Percentiles rank a stretch among this genome's conserved stretches.
Evolutionary conservation across 2,888 invertebrate species (phyloP).

Genomic region (Entomobrya multifasciata): DNA sequence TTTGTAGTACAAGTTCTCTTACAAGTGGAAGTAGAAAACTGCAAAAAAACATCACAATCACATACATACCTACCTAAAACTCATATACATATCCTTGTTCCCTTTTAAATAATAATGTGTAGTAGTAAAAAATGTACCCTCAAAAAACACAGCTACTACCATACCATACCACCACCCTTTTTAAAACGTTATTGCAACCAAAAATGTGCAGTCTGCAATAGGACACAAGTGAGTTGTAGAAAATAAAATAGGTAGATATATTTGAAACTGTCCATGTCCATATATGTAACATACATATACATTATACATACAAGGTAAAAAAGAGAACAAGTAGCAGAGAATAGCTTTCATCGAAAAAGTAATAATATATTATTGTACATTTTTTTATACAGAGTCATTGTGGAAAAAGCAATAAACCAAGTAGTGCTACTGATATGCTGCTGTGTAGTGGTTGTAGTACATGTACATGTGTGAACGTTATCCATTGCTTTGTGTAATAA

Average conservation of each 20-base stretch:
- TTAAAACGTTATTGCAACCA: slow-evolving; percentile 59
- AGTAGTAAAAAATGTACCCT: not conserved
- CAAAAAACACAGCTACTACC: not conserved
- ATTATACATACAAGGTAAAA: not conserved
- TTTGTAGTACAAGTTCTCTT: slow-evolving; percentile 17
- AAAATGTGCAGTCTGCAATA: slow-evolving; percentile 64
- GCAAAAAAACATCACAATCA: too few relatives aligned
- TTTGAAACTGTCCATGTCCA: too few relatives aligned
- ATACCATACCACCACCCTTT: not conserved
- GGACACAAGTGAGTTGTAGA: slow-evolving; percentile 60
- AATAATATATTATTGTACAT: not conserved
- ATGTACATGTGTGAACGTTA: not conserved
- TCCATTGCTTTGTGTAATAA: not conserved
- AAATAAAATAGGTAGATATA: not conserved
- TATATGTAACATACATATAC: too few relatives aligned
- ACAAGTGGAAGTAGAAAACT: not conserved
- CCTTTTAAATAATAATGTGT: not conserved
- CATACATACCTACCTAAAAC: too few relatives aligned
- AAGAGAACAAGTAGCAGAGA: not conserved
- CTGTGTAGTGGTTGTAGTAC: not conserved
- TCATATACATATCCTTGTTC: slow-evolving; percentile 14
- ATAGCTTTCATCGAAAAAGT: not conserved
- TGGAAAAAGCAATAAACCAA: too few relatives aligned
- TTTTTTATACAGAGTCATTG: not conserved
- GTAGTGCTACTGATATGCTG: too few relatives aligned